Conservation (phyloP, 2,888 invertebrate genomes). For the Boloria selene region DNA sequence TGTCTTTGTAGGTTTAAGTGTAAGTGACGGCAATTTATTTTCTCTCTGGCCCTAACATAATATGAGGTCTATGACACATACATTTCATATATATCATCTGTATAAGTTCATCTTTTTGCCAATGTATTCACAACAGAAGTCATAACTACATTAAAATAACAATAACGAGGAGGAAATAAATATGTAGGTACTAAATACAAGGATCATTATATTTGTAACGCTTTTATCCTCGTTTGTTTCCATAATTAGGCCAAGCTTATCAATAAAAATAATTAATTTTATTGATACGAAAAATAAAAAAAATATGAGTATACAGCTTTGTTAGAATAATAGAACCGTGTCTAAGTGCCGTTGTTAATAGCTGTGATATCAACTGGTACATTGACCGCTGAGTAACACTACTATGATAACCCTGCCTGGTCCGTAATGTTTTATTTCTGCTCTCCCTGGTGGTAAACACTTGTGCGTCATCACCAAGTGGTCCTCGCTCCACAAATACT, state of each 20-base stretch:
- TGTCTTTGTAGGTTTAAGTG: conserved; percentile 47
- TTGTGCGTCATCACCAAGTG: conserved; percentile 68
- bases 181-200: background rate
- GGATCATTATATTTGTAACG: conserved; percentile 9
- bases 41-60: conserved; percentile 46
- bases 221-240: conserved; percentile 14
- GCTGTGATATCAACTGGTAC: conserved; percentile 59
- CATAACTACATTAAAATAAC: conserved; percentile 7
- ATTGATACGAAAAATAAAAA: conserved; percentile 16
- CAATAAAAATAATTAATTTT: conserved; percentile 31
- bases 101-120: conserved; percentile 15
- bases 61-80: conserved; percentile 51
- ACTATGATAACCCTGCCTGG: conserved; percentile 66
- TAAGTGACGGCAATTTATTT: conserved; percentile 66
- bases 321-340: conserved; percentile 62
- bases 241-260: conserved; percentile 18
- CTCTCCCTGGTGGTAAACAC: conserved; percentile 75
- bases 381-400: conserved; percentile 67
- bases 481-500: conserved; percentile 71
- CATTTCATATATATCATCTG: conserved; percentile 9
- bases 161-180: conserved; percentile 16
- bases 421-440: conserved; percentile 69
- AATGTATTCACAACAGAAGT: conserved; percentile 15
- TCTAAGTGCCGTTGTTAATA: conserved; percentile 53
- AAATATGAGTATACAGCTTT: conserved; percentile 37